These are phyloP conservation scores for Manduca sexta DNA, from an alignment of 1,140 invertebrate genomes.

Conservation along the genomic window DNA sequence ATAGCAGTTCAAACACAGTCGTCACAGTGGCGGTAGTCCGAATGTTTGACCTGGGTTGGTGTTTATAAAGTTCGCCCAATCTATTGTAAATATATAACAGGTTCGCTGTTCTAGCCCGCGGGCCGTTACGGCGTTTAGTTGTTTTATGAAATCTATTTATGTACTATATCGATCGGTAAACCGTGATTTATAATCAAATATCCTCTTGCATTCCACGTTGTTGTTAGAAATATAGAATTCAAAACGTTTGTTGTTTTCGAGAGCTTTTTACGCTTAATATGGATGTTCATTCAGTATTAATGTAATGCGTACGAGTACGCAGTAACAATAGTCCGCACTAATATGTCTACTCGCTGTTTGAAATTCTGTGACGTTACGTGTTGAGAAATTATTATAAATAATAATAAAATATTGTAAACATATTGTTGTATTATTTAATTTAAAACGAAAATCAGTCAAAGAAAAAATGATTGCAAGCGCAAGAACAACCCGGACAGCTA, in stretches of 20 bases:
- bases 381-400: conserved; percentile 50
- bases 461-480: conserved; percentile 1
- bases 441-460: no score
- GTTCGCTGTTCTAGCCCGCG: no score
- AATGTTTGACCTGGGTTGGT: no score
- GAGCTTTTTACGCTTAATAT: conserved; percentile 9
- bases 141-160: conserved; percentile 44
- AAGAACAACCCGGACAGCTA: no score
- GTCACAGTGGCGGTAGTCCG: no score
- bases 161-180: conserved; percentile 28
- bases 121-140: conserved; percentile 23
- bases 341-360: conserved; percentile 36
- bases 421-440: conserved; percentile 33
- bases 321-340: background rate
- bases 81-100: no score
- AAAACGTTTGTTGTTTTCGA: conserved; percentile 14
- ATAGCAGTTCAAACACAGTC: no score
- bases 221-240: conserved; percentile 23
- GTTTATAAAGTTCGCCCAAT: no score
- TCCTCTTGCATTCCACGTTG: conserved; percentile 55
- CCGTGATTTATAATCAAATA: conserved; percentile 9
- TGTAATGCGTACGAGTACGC: background rate
- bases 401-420: conserved; percentile 33
- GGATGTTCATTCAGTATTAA: conserved; percentile 1
- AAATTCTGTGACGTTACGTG: conserved; percentile 43